phyloP scores from a whole-genome alignment of 2,797 vertebrate species.

The Mormyrus proboscirostris region DNA sequence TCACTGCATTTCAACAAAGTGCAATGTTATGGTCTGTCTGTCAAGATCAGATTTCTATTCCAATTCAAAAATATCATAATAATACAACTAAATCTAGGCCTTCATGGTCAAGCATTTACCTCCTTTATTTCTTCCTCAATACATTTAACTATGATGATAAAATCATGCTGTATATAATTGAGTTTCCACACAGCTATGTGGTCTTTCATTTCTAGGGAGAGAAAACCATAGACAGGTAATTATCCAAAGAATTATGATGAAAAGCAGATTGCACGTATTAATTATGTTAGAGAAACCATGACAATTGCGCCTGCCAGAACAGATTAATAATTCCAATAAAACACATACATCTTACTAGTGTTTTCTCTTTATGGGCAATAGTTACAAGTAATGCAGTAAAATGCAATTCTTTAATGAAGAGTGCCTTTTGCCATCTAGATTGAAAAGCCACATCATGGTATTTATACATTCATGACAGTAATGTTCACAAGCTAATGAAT shows the following conservation, averaged over 20 bases:
- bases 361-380: constrained; percentile 4
- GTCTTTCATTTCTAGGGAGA: background rate
- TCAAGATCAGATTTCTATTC: constrained; percentile 30
- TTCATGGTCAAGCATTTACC: constrained; percentile 42
- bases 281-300: constrained; percentile 14
- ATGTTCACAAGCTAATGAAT: background rate
- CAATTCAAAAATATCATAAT: constrained; percentile 18
- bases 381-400: background rate
- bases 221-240: constrained; percentile 17
- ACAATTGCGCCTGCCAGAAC: constrained; percentile 17
- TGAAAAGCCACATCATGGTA: background rate
- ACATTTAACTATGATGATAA: constrained; percentile 48
- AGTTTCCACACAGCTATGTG: background rate
- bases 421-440: background rate
- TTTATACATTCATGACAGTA: background rate
- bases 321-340: background rate
- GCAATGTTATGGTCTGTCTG: constrained; percentile 26
- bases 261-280: constrained; percentile 1
- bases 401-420: background rate
- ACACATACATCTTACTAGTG: background rate
- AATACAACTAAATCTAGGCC: constrained; percentile 24
- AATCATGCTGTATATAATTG: constrained; percentile 31
- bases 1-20: constrained; percentile 20
- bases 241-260: constrained; percentile 3
- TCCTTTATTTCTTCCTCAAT: constrained; percentile 30